Evolutionary conservation across 2,113 vertebrate genomes (phyloP).

Genomic region (Entelurus aequoreus): DNA sequence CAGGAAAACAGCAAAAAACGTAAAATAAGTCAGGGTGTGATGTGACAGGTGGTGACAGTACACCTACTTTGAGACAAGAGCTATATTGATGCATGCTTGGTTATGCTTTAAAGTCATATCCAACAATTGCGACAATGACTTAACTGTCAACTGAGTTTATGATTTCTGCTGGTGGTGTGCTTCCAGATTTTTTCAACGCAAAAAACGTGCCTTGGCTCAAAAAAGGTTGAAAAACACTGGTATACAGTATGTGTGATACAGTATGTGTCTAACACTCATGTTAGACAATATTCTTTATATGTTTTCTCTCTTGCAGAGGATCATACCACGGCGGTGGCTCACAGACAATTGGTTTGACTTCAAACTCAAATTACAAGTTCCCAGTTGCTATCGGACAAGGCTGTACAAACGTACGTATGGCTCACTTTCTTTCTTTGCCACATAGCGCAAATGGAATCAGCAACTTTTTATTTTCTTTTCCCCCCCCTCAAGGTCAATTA

Average conservation of each 20-base stretch:
- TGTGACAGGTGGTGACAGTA: no score
- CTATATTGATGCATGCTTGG: no score
- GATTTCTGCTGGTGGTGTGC: no score
- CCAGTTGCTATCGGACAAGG: constrained; percentile 70
- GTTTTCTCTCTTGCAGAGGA: constrained; percentile 71
- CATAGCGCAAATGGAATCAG: neutral
- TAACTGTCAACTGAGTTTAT: no score
- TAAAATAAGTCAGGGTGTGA: no score
- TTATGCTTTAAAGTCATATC: no score
- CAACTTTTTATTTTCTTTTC: neutral
- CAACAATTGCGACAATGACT: no score
- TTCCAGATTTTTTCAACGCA: no score
- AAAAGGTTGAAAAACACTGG: neutral
- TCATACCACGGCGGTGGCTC: constrained; percentile 86
- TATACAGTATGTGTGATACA: no score
- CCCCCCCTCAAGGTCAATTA: no score
- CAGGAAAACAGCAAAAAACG: no score
- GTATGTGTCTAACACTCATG: neutral
- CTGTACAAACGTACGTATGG: constrained; percentile 72
- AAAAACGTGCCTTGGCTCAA: neutral
- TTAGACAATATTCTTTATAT: neutral
- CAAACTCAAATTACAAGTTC: constrained; percentile 76
- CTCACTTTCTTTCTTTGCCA: neutral
- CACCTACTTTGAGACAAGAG: no score
- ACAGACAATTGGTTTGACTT: constrained; percentile 76